Conservation (phyloP, 2,113 vertebrate species). For the Clinocottus analis region DNA sequence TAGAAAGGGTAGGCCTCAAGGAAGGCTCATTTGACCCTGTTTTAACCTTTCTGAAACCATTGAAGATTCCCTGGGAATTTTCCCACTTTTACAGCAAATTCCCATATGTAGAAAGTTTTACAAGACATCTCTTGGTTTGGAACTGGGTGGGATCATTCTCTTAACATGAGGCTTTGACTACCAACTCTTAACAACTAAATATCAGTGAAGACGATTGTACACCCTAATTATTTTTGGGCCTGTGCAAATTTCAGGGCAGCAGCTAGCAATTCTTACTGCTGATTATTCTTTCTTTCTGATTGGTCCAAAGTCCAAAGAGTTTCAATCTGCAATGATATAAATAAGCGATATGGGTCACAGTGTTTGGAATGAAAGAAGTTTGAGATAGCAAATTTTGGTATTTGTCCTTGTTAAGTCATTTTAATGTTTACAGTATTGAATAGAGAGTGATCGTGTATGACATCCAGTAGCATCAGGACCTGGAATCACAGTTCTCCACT, state of each 20-base stretch:
- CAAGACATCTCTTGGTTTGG: not conserved
- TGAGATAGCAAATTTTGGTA: not conserved
- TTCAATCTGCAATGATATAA: not conserved
- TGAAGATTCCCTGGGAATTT: not conserved
- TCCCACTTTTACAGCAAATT: not conserved
- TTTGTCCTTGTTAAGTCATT: not conserved
- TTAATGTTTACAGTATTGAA: not conserved
- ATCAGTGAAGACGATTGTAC: not conserved
- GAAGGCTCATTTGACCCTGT: conserved; percentile 33
- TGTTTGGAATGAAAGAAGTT: not conserved
- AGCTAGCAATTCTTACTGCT: not conserved
- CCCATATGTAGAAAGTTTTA: not conserved
- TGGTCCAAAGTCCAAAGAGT: not conserved
- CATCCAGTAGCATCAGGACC: not conserved
- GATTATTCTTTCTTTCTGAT: not conserved
- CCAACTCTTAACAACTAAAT: not conserved
- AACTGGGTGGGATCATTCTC: not conserved
- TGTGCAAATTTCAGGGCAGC: not conserved
- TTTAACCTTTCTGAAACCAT: conserved; percentile 26
- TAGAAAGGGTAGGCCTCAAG: conserved; percentile 60
- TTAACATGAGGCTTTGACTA: not conserved
- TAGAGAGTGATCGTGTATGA: not conserved
- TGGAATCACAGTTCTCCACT: not conserved
- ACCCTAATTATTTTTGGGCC: not conserved
- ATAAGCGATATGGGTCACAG: not conserved